Conservation (phyloP, 2,888 invertebrate genomes). For the Lamellibrachia columna region DNA sequence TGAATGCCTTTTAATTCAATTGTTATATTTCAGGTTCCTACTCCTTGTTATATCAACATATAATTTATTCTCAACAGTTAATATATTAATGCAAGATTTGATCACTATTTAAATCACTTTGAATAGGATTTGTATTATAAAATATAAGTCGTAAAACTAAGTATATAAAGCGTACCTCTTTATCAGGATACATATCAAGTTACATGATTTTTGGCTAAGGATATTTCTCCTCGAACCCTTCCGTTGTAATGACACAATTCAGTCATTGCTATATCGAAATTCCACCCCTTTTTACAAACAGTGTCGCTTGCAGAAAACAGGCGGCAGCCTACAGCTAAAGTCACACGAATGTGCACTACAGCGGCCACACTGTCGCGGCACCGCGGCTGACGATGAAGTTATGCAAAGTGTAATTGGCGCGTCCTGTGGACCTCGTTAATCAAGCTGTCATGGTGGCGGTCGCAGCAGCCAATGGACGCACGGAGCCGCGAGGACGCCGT, state of each 20-base stretch:
- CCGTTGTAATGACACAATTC: neutral
- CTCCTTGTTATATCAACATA: too few relatives aligned
- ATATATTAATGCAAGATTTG: too few relatives aligned
- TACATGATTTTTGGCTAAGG: neutral
- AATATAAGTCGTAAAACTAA: too few relatives aligned
- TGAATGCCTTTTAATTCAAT: too few relatives aligned
- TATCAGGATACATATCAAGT: neutral
- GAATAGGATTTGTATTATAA: too few relatives aligned
- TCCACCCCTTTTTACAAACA: neutral
- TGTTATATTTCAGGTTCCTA: too few relatives aligned
- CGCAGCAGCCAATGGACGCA: neutral
- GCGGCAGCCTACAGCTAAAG: neutral
- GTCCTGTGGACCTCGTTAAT: constrained; percentile 9
- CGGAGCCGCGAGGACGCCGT: neutral
- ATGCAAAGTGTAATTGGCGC: constrained; percentile 16
- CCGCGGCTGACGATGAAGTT: neutral
- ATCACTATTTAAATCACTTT: too few relatives aligned
- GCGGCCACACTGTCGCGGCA: neutral
- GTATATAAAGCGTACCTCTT: neutral
- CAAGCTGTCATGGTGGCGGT: constrained; percentile 8
- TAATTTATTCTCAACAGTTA: too few relatives aligned
- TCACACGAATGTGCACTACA: neutral
- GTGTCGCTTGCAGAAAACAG: neutral
- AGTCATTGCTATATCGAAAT: neutral
- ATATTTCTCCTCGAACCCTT: neutral